Evolutionary conservation across 2,113 vertebrate genomes (phyloP).

Genomic region (Epinephelus moara): DNA sequence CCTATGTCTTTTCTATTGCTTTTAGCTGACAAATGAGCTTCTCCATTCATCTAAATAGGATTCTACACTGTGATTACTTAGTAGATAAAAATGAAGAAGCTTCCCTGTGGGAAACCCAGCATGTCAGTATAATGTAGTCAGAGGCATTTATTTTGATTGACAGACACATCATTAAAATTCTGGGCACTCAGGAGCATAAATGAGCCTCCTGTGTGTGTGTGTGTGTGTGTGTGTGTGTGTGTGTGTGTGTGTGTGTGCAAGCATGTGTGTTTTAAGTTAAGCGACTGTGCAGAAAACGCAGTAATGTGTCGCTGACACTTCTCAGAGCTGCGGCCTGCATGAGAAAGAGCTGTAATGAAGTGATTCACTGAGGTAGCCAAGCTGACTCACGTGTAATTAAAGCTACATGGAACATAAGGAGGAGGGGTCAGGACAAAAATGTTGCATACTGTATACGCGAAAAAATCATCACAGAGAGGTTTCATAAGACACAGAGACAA

Average conservation of each 20-base stretch:
- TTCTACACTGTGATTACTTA: constrained; percentile 24
- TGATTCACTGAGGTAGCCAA: constrained; percentile 61
- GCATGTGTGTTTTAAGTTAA: constrained; percentile 40
- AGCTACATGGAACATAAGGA: constrained; percentile 59
- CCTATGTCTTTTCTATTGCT: constrained; percentile 13
- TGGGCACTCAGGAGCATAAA: constrained; percentile 35
- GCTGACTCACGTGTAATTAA: constrained; percentile 77
- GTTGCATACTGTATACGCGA: not conserved
- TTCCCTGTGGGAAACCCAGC: constrained; percentile 1
- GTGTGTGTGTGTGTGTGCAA: constrained; percentile 22
- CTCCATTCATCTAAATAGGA: constrained; percentile 21
- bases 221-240: constrained; percentile 14
- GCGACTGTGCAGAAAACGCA: constrained; percentile 45
- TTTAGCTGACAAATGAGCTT: constrained; percentile 27
- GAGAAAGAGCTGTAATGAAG: constrained; percentile 63
- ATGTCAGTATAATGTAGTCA: constrained; percentile 32
- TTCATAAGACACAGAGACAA: not conserved
- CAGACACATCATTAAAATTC: constrained; percentile 60
- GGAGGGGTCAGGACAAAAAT: constrained; percentile 32
- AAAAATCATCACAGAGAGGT: constrained; percentile 2
- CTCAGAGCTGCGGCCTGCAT: constrained; percentile 36
- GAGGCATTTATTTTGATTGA: constrained; percentile 53
- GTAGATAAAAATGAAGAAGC: constrained; percentile 30
- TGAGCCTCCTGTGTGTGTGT: not conserved
- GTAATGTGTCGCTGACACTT: constrained; percentile 55